These are phyloP conservation scores for Pipistrellus pygmaeus DNA, from an alignment of 2,797 vertebrate genomes.

Conservation along the genomic window DNA sequence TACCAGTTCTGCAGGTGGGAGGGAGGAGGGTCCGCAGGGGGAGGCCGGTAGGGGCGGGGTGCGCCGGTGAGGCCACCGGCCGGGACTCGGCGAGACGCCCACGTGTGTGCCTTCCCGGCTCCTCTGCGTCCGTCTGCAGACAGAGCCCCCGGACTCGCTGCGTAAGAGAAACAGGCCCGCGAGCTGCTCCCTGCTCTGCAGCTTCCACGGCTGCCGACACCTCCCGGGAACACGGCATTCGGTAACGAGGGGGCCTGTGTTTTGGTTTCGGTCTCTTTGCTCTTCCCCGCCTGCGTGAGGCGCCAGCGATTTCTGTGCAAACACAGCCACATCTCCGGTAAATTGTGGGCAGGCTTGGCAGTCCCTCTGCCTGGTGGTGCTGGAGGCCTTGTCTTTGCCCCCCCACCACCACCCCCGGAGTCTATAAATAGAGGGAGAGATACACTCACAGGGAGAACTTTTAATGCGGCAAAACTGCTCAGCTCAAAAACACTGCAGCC, in stretches of 20 bases:
- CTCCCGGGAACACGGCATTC: constrained; percentile 47
- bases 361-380: constrained; percentile 12
- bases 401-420: not conserved
- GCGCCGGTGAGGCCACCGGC: not conserved
- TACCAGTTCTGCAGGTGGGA: not conserved
- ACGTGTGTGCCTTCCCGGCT: not conserved
- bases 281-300: constrained; percentile 54
- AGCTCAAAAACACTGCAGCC: constrained; percentile 9
- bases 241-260: constrained; percentile 58
- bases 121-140: not conserved
- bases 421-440: constrained; percentile 65
- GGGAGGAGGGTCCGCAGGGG: not conserved
- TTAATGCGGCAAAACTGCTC: constrained; percentile 15
- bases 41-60: not conserved
- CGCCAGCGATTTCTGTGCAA: constrained; percentile 69
- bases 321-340: not conserved
- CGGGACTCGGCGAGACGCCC: not conserved
- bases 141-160: not conserved
- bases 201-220: constrained; percentile 56
- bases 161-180: not conserved
- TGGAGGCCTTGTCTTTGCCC: constrained; percentile 18
- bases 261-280: constrained; percentile 56
- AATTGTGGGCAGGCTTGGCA: constrained; percentile 45
- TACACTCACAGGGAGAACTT: not conserved
- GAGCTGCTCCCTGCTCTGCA: not conserved